These are phyloP conservation scores for Thryonomys swinderianus DNA, from an alignment of 2,113 vertebrate genomes.

Conservation along the genomic window DNA sequence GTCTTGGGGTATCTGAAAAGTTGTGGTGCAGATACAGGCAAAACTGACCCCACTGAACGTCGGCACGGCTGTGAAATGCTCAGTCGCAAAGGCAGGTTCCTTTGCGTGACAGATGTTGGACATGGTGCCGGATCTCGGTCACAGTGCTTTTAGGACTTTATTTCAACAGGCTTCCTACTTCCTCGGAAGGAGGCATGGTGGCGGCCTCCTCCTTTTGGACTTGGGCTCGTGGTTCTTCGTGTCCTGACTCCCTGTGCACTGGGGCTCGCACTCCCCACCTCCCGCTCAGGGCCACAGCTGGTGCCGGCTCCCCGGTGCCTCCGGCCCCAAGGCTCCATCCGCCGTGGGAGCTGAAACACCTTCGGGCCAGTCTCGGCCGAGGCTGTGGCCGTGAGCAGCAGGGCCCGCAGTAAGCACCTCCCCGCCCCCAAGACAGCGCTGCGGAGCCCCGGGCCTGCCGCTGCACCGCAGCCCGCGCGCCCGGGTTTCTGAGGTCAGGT, in stretches of 20 bases:
- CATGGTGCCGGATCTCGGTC: not conserved
- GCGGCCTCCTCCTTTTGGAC: too few species aligned
- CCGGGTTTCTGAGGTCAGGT: not conserved
- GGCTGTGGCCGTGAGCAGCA: not conserved
- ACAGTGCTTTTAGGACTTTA: not conserved
- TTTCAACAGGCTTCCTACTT: not conserved
- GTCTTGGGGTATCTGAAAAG: not conserved
- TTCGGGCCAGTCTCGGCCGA: too few species aligned
- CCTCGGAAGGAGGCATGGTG: not conserved
- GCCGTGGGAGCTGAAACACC: not conserved
- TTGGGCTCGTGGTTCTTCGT: rapidly evolving
- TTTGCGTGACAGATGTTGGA: not conserved
- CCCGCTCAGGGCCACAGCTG: rapidly evolving
- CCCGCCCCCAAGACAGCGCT: not conserved
- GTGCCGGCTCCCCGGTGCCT: not conserved
- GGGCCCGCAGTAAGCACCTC: too few species aligned
- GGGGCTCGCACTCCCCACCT: too few species aligned
- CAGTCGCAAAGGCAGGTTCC: rapidly evolving
- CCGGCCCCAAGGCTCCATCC: not conserved
- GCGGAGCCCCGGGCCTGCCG: not conserved
- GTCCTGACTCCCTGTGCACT: too few species aligned
- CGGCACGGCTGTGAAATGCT: not conserved
- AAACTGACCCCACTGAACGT: not conserved
- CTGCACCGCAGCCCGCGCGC: rapidly evolving
- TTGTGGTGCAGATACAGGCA: not conserved